These are phyloP conservation scores for Grus americana DNA, from an alignment of 2,113 vertebrate genomes.

Conservation along the genomic window DNA sequence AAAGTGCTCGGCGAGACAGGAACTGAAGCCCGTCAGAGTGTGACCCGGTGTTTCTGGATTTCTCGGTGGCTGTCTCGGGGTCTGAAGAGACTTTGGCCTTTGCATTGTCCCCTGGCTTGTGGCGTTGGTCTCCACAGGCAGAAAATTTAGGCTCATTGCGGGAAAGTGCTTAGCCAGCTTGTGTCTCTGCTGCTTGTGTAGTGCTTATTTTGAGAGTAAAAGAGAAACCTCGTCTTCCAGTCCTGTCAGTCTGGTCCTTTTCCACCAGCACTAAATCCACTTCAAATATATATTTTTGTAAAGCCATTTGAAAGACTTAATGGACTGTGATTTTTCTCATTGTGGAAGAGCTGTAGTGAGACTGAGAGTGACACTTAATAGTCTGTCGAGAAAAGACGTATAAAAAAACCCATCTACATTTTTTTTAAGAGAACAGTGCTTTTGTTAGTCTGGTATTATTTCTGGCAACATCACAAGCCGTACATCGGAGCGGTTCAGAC, in stretches of 20 bases:
- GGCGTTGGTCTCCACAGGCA: not conserved
- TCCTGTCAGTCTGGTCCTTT: not conserved
- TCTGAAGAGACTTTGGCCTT: not conserved
- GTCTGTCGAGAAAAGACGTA: constrained; percentile 32
- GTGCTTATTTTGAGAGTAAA: not conserved
- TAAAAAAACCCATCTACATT: not conserved
- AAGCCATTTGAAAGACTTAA: constrained; percentile 60
- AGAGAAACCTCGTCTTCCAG: not conserved
- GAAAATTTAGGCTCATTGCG: not conserved
- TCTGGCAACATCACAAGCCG: constrained; percentile 13
- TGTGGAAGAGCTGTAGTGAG: constrained; percentile 42
- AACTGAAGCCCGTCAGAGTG: not conserved
- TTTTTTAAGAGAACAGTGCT: not conserved
- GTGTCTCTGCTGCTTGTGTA: not conserved
- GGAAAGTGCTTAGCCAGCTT: not conserved
- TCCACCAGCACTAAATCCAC: constrained; percentile 14
- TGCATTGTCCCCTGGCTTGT: not conserved
- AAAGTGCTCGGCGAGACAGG: not conserved
- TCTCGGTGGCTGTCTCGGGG: not conserved
- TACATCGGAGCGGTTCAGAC: not conserved
- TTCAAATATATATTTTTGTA: not conserved
- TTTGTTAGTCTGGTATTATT: constrained; percentile 49
- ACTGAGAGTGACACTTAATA: constrained; percentile 60
- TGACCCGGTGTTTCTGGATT: not conserved
- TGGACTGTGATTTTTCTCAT: constrained; percentile 53